These are phyloP conservation scores for Sinocyclocheilus anophthalmus DNA, from an alignment of 2,113 vertebrate genomes.

Conservation along the genomic window DNA sequence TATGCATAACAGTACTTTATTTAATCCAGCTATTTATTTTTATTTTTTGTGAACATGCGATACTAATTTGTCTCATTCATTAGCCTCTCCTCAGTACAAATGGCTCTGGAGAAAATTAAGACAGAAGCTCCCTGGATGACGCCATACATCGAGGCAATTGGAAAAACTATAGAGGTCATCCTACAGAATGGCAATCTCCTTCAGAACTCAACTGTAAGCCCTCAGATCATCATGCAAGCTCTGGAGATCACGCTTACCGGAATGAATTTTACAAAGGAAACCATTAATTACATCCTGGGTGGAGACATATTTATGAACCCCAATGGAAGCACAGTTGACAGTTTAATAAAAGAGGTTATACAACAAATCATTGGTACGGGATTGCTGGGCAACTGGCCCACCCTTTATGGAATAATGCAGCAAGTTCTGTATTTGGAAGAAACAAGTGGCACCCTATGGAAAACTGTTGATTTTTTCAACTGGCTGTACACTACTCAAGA, in stretches of 20 bases:
- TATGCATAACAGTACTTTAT: not conserved
- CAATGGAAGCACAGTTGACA: constrained; percentile 13
- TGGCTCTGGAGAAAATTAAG: constrained; percentile 58
- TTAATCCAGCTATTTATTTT: not conserved
- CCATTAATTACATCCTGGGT: constrained; percentile 45
- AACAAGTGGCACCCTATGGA: constrained; percentile 54
- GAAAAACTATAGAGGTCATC: constrained; percentile 59
- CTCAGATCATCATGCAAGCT: constrained; percentile 62
- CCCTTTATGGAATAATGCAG: constrained; percentile 62
- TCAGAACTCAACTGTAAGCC: constrained; percentile 37
- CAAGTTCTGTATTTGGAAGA: constrained; percentile 55
- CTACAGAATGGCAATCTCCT: constrained; percentile 52
- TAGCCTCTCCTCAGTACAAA: constrained; percentile 63
- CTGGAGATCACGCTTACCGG: constrained; percentile 59
- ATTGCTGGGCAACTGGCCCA: constrained; percentile 60
- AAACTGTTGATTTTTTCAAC: constrained; percentile 53
- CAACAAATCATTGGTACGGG: constrained; percentile 53
- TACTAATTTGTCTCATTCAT: not conserved
- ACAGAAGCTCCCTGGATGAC: constrained; percentile 48
- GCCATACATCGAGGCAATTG: constrained; percentile 57
- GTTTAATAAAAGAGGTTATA: constrained; percentile 54
- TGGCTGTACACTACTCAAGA: constrained; percentile 65
- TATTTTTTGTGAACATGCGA: not conserved
- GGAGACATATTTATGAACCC: constrained; percentile 37
- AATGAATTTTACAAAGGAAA: constrained; percentile 61